A percentile compares a stretch with the other conserved stretches of the same genome.
phyloP scores from a whole-genome alignment of 2,888 invertebrate genomes.

The Amphipyra tragopoginis region DNA sequence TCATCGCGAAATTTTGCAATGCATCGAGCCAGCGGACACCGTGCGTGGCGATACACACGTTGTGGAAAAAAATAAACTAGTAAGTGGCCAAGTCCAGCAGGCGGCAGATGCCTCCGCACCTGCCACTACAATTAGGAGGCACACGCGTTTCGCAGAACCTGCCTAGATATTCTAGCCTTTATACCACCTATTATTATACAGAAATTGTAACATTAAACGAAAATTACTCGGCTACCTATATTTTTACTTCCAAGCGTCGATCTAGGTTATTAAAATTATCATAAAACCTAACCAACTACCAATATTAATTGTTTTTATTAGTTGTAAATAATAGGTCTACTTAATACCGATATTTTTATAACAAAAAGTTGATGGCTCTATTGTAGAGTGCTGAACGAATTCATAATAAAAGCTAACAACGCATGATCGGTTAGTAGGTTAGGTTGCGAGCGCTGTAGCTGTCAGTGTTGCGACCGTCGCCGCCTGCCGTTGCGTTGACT shows the following conservation, averaged over 20 bases:
- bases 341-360: slow-evolving; percentile 18
- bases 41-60: slow-evolving; percentile 63
- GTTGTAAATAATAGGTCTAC: neutral
- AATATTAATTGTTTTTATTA: slow-evolving; percentile 14
- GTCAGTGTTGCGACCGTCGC: slow-evolving; percentile 47
- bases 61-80: slow-evolving; percentile 76
- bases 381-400: slow-evolving; percentile 45
- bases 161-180: slow-evolving; percentile 54
- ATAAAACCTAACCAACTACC: neutral
- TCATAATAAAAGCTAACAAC: slow-evolving; percentile 47
- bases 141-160: slow-evolving; percentile 77
- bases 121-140: slow-evolving; percentile 82
- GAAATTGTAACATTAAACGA: slow-evolving; percentile 24
- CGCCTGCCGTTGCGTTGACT: slow-evolving; percentile 78
- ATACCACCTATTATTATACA: slow-evolving; percentile 51
- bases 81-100: slow-evolving; percentile 75
- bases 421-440: slow-evolving; percentile 59
- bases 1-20: slow-evolving; percentile 64
- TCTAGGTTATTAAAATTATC: slow-evolving; percentile 10
- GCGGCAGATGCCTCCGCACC: slow-evolving; percentile 87
- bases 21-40: slow-evolving; percentile 62
- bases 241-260: slow-evolving; percentile 2
- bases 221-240: slow-evolving; percentile 24
- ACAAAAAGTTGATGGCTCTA: slow-evolving; percentile 18
- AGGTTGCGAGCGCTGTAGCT: slow-evolving; percentile 44